Percentiles rank a stretch among this genome's conserved stretches.
Evolutionary conservation across 1,140 invertebrate species (phyloP).

Genomic region (Sitodiplosis mosellana): DNA sequence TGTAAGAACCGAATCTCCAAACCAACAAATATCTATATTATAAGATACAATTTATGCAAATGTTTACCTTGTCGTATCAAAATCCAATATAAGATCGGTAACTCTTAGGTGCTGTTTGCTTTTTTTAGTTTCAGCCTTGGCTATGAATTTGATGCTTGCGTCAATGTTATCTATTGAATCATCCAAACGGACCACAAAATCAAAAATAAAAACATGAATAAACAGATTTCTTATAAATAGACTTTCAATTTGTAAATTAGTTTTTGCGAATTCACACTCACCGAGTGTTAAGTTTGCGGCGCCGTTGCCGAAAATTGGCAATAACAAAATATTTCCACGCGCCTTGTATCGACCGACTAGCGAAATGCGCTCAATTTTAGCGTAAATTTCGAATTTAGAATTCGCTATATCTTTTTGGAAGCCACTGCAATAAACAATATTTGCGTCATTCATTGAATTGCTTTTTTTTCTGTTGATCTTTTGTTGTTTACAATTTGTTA

Average conservation of each 20-base stretch:
- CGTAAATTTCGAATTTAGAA: conserved; percentile 8
- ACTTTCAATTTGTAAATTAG: conserved; percentile 2
- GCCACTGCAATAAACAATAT: conserved; percentile 1
- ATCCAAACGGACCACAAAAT: neutral
- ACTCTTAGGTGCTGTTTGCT: conserved; percentile 19
- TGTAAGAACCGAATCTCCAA: neutral
- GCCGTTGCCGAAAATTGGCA: conserved; percentile 34
- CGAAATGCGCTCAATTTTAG: conserved; percentile 11
- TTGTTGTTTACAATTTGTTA: no score
- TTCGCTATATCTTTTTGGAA: conserved; percentile 10
- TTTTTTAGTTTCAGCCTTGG: conserved; percentile 15
- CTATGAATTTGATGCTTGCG: no score
- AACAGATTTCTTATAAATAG: neutral
- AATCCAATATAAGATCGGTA: conserved; percentile 10
- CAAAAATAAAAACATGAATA: neutral
- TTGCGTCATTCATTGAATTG: no score
- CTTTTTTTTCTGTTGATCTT: no score
- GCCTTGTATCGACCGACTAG: conserved; percentile 28
- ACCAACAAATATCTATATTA: neutral
- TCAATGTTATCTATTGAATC: conserved; percentile 5
- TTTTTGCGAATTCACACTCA: conserved; percentile 13
- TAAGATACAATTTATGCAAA: neutral
- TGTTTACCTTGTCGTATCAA: conserved; percentile 5
- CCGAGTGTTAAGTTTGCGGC: conserved; percentile 27
- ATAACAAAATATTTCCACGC: conserved; percentile 29